These are phyloP conservation scores for Triplophysa siluroides DNA, from an alignment of 2,113 vertebrate genomes.

Conservation along the genomic window DNA sequence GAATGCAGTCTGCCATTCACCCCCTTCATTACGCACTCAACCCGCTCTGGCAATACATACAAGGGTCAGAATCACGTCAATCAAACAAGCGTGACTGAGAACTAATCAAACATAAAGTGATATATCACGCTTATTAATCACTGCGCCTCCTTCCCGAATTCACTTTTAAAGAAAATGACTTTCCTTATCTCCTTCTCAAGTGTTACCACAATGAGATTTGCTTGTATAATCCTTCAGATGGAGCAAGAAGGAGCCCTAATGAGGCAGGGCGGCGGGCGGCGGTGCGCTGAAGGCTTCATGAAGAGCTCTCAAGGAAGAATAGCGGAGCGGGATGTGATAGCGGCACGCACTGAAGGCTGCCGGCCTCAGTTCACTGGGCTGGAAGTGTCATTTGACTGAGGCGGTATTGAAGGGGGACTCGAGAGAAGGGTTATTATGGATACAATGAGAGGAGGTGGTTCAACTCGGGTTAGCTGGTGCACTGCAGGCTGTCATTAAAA, in stretches of 20 bases:
- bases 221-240: conserved; percentile 35
- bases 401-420: conserved; percentile 32
- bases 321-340: conserved; percentile 37
- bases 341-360: conserved; percentile 48
- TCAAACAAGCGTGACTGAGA: conserved; percentile 5
- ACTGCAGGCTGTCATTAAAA: background rate
- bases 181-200: conserved; percentile 19
- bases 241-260: conserved; percentile 31
- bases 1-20: background rate
- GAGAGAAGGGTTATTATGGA: conserved; percentile 41
- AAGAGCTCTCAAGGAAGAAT: conserved; percentile 58
- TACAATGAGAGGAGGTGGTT: conserved; percentile 41
- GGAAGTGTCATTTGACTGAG: conserved; percentile 44
- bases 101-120: conserved; percentile 30
- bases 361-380: conserved; percentile 42
- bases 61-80: conserved; percentile 25
- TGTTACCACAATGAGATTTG: conserved; percentile 30
- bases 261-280: conserved; percentile 36
- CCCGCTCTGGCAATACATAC: background rate
- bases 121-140: conserved; percentile 27
- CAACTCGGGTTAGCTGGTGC: background rate
- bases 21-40: conserved; percentile 15
- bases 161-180: conserved; percentile 24
- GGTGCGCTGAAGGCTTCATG: conserved; percentile 31
- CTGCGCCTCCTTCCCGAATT: background rate